phyloP scores from a whole-genome alignment of 2,888 invertebrate species.

The Drosophila peninsularis region DNA sequence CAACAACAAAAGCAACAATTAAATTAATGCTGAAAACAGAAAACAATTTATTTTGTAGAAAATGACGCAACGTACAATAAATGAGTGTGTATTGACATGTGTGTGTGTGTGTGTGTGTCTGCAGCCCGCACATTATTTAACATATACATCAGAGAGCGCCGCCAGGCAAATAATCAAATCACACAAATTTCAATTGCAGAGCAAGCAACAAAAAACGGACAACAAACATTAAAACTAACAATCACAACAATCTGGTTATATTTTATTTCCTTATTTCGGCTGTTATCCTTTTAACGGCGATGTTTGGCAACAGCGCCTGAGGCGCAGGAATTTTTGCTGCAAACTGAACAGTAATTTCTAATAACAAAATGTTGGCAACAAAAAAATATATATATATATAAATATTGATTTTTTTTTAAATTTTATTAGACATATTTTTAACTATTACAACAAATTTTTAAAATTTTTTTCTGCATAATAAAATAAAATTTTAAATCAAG shows the following conservation, averaged over 20 bases:
- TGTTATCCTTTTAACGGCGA: slow-evolving; percentile 1
- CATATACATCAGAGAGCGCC: slow-evolving; percentile 64
- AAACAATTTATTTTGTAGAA: slow-evolving; percentile 77
- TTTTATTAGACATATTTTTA: neutral
- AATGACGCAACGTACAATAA: slow-evolving; percentile 42
- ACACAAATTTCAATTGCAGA: slow-evolving; percentile 62
- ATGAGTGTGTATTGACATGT: neutral
- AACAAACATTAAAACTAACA: slow-evolving; percentile 1
- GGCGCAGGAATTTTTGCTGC: neutral
- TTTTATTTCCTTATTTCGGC: slow-evolving; percentile 2
- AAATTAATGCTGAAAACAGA: slow-evolving; percentile 76
- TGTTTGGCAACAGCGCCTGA: neutral
- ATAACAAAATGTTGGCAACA: neutral
- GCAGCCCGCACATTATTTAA: slow-evolving; percentile 53
- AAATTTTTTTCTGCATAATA: no score
- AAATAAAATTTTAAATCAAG: no score
- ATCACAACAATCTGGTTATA: neutral
- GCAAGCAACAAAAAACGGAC: neutral
- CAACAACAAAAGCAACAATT: slow-evolving; percentile 54
- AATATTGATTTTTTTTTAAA: neutral
- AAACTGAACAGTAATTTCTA: neutral
- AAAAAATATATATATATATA: neutral
- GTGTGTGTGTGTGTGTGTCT: neutral
- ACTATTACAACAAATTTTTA: no score
- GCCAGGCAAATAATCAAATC: slow-evolving; percentile 72